phyloP scores from a whole-genome alignment of 2,888 invertebrate genomes.

The Spisula solida region DNA sequence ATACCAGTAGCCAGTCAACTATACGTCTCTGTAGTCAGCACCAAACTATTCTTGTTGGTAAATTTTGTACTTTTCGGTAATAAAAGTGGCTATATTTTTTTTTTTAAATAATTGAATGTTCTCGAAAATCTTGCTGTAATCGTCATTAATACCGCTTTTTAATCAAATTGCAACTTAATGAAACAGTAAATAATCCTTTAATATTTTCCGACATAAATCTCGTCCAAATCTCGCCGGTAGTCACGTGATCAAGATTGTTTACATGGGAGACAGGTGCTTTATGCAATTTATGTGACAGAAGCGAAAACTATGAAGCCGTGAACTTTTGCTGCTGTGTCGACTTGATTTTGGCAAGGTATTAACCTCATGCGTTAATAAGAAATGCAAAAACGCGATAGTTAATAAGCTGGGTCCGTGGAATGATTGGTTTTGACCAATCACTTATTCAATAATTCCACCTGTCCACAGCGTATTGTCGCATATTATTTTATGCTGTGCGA shows the following conservation, averaged over 20 bases:
- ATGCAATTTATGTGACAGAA: background rate
- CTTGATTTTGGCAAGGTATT: background rate
- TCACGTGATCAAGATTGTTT: slow-evolving; percentile 61
- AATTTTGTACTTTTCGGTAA: too few species aligned
- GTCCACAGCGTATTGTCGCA: too few species aligned
- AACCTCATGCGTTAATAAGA: background rate
- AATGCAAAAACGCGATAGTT: background rate
- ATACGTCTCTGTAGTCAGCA: too few species aligned
- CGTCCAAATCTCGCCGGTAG: background rate
- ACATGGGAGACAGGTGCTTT: slow-evolving; percentile 63
- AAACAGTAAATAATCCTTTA: background rate
- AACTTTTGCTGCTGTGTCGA: background rate
- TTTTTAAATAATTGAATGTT: background rate
- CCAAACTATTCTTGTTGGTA: too few species aligned
- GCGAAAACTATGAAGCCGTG: background rate
- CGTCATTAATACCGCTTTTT: background rate
- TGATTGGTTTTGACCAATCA: too few species aligned
- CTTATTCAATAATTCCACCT: too few species aligned
- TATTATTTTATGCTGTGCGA: too few species aligned
- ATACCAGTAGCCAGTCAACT: too few species aligned
- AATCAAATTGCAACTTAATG: too few species aligned
- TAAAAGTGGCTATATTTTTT: too few species aligned
- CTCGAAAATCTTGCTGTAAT: background rate
- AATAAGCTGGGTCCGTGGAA: too few species aligned
- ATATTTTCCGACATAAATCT: background rate